Base-by-base conservation (phyloP, 2,797 vertebrate species). In the Crocidura indochinensis region DNA sequence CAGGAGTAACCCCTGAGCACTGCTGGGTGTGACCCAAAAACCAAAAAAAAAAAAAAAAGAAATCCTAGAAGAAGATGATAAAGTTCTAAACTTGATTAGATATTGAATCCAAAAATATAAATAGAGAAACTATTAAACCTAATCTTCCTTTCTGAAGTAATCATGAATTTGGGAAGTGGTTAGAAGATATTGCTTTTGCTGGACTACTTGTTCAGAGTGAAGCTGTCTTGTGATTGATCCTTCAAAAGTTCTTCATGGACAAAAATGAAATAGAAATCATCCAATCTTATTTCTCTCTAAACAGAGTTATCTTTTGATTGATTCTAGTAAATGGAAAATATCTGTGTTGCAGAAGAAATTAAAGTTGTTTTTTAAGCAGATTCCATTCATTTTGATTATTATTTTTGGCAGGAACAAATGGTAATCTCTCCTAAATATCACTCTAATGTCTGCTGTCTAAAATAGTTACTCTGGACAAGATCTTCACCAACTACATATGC, bases 311-410 rank as follows among this genome's bases (percentile, higher is more conserved):
- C 84, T 95, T 29, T 95, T 95, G 56, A 60, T 97, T 92, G 38
- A 97, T 94, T 95, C 47, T 89, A 92, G 88, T 73, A 95, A 97
- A 97, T 94, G 73, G 80, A 91, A 96, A 97, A 96, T 94, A 78
- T 96, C 91, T 74, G 76, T 91, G 65, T 95, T 93, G 94, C 96
- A 96, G 96, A 96, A 96, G 94, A 97, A 97, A 95, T 81, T 88
- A 96, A 93, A 96, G 91, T 93, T 97, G 91, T 98, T 97, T 95
- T 73, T 92, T 96, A 97, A 96, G 84, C 83, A 97, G 94, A 96
- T 96, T 95, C 83, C 92, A 87, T 94, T 97, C 95, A 95, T 90
- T 97, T 96, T 97, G 97, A 97, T 97, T 97, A 97, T 97, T 97
- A 95, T 88, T 97, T 96, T 97, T 97, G 97, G 96, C 96, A 97